A percentile compares a stretch with the other conserved stretches of the same genome.
Evolutionary conservation across 2,113 vertebrate species (phyloP).

Genomic region (Kobus ellipsiprymnus): DNA sequence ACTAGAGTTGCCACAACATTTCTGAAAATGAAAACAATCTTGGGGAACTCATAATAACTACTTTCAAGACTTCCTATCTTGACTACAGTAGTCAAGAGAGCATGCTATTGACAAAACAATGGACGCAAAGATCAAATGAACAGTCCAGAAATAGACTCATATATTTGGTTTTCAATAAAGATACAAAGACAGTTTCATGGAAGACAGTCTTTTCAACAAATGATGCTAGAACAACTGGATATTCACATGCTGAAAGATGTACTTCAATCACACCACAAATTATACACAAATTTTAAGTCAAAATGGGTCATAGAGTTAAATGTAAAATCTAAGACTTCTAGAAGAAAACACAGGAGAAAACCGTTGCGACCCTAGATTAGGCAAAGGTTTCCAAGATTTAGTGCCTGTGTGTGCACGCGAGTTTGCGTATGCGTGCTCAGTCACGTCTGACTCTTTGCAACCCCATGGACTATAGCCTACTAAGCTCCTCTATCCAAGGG

Average conservation of each 20-base stretch:
- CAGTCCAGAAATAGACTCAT: not conserved
- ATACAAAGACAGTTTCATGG: not conserved
- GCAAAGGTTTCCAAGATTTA: not conserved
- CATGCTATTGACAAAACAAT: not conserved
- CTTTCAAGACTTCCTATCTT: not conserved
- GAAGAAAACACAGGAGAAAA: not conserved
- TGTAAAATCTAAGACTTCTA: not conserved
- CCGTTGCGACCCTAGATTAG: not conserved
- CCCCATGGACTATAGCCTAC: not conserved
- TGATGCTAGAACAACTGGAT: not conserved
- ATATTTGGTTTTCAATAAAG: not conserved
- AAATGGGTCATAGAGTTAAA: not conserved
- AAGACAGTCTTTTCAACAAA: not conserved
- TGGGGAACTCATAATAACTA: not conserved
- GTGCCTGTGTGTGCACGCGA: not conserved
- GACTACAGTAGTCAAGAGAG: not conserved
- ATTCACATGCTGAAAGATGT: not conserved
- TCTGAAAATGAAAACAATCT: not conserved
- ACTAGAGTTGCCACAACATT: not conserved
- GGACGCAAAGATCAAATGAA: not conserved
- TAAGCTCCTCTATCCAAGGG: not conserved
- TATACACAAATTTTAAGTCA: not conserved
- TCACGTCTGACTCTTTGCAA: not conserved
- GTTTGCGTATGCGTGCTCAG: not conserved
- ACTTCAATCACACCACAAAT: not conserved